Conservation (phyloP, 2,888 invertebrate species). For the Auanema freiburgensis region DNA sequence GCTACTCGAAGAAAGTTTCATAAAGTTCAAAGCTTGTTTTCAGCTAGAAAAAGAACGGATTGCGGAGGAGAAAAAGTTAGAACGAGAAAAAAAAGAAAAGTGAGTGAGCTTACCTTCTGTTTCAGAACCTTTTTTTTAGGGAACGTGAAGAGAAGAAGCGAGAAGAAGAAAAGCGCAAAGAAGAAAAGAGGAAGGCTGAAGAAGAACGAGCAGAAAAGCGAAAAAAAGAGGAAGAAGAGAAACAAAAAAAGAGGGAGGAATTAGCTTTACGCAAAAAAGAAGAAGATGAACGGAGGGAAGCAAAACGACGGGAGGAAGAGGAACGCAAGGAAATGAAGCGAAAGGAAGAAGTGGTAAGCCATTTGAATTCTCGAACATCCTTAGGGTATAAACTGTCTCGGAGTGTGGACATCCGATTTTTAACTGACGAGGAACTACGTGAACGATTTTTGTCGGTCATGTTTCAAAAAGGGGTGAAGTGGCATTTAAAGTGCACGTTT, state of each 20-base stretch:
- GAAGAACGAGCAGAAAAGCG: constrained; percentile 34
- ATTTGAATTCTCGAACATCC: background rate
- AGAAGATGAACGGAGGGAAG: constrained; percentile 28
- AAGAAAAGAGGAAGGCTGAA: constrained; percentile 33
- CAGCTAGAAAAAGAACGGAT: constrained; percentile 35
- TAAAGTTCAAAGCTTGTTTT: background rate
- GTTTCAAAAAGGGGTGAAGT: constrained; percentile 21
- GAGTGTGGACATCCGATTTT: background rate
- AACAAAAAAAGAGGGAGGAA: constrained; percentile 33
- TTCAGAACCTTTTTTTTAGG: constrained; percentile 5
- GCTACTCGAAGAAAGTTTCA: background rate
- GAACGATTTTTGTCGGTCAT: constrained; percentile 7
- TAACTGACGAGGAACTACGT: background rate
- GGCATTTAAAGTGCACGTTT: constrained; percentile 1
- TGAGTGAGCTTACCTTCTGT: constrained; percentile 1
- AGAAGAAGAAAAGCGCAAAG: constrained; percentile 19
- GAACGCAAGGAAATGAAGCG: constrained; percentile 31
- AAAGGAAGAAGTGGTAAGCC: constrained; percentile 40
- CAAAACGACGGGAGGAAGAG: constrained; percentile 33
- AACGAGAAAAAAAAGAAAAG: constrained; percentile 35
- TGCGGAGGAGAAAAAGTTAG: constrained; percentile 39
- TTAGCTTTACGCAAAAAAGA: constrained; percentile 17
- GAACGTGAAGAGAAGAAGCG: constrained; percentile 24
- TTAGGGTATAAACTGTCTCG: no score
- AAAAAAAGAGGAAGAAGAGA: constrained; percentile 32